phyloP scores from a whole-genome alignment of 2,113 vertebrate species.

The Pseudonaja textilis region DNA sequence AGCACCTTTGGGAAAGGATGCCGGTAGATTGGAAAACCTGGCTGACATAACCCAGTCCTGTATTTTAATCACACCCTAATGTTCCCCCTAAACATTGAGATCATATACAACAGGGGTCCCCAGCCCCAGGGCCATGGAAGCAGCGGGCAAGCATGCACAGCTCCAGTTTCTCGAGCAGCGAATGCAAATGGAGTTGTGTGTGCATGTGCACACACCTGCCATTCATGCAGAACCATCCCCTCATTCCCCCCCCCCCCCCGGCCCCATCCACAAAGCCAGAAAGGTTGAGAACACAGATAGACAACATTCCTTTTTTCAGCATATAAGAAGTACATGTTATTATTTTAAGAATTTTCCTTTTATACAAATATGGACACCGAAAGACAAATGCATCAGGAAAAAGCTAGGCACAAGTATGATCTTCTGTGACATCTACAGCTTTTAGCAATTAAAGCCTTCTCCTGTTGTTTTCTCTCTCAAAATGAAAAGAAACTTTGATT shows the following conservation, averaged over 20 bases:
- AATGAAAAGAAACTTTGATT: not conserved
- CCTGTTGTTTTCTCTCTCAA: not conserved
- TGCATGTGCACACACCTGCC: no score
- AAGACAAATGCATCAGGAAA: not conserved
- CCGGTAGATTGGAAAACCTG: not conserved
- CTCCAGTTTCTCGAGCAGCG: no score
- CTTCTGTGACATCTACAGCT: not conserved
- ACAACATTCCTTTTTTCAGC: not conserved
- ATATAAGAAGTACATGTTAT: not conserved
- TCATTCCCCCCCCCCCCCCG: rapidly evolving
- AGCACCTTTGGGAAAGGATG: not conserved
- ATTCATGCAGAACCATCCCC: no score
- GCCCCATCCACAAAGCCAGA: no score
- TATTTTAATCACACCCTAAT: not conserved
- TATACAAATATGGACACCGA: not conserved
- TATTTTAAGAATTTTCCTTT: not conserved
- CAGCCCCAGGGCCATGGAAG: no score
- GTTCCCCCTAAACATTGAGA: not conserved
- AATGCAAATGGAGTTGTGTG: no score
- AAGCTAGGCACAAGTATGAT: not conserved
- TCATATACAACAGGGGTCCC: not conserved
- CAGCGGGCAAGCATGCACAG: no score
- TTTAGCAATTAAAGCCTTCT: not conserved
- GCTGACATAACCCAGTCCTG: not conserved
- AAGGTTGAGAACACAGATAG: no score